Conservation (phyloP, 2,888 invertebrate species). For the Heliconius sara region DNA sequence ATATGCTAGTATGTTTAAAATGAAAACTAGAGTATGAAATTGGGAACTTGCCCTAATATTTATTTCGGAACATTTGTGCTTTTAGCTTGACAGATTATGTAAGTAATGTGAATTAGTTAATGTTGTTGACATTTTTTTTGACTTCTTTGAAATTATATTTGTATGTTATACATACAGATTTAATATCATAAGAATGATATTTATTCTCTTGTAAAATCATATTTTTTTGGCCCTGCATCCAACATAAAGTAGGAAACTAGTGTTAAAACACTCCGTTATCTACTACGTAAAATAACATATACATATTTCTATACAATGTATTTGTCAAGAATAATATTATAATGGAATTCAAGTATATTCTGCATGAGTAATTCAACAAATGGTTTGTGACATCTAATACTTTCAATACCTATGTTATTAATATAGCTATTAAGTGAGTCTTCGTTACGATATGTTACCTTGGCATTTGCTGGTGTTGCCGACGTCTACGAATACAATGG, state of each 20-base stretch:
- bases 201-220: neutral
- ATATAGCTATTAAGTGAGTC: constrained; percentile 26
- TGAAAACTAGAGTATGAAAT: constrained; percentile 59
- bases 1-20: constrained; percentile 54
- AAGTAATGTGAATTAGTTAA: neutral
- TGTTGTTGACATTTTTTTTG: neutral
- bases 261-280: neutral
- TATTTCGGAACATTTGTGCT: constrained; percentile 24
- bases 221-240: neutral
- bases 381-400: constrained; percentile 28
- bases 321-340: neutral
- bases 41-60: constrained; percentile 47
- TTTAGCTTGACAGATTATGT: constrained; percentile 25
- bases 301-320: neutral
- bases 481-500: constrained; percentile 34
- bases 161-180: no score
- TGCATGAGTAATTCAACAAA: constrained; percentile 11
- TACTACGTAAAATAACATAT: neutral
- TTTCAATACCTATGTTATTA: constrained; percentile 30
- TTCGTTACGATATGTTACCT: constrained; percentile 35
- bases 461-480: constrained; percentile 39
- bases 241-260: neutral
- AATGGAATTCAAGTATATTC: constrained; percentile 3
- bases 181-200: neutral
- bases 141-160: neutral